Base-by-base conservation (phyloP, 2,113 vertebrate genomes). In the Rhynchopsitta pachyrhyncha region DNA sequence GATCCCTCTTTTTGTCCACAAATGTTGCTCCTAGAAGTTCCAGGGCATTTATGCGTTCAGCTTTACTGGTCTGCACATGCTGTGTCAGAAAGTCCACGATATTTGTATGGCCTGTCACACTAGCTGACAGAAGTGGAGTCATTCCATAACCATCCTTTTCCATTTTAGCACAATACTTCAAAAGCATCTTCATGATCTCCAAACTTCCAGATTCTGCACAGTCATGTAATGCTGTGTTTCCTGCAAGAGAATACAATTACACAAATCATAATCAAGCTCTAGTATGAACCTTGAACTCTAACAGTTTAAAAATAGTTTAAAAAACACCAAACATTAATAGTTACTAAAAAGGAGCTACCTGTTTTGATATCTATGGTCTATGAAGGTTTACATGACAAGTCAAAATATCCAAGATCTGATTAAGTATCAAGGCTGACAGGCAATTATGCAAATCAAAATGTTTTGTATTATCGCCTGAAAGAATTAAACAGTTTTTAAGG, bases 121-220 rank as follows among this genome's bases (percentile, higher is more conserved):
- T 99, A 90, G 99, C 99, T 25, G 99, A 99, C 28, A 99, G 98
- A 92, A 99, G 98, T 0, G 99, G 99, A 13, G 99, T 99, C 99
- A 99, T 99, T 63, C 99, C 98, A 37, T 99, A 99, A 39, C 99
- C 99, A 16, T 99, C 99, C 92, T 98, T 99, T 96, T 99, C 99
- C 99, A 99, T 99, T 82, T 98, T 98, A 59, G 99, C 99, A 62
- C 99, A 98, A n/a, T 98, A 99, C 92, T 99, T 99, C 35, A 99
- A 98, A 87, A 99, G 98, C 99, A 99, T 99, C 96, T 99, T 98
- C 99, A 99, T 99, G 91, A 99, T 99, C 95, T 99, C 99, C 93
- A 99, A 86, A 95, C 99, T 99, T 90, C 99, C 99, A n/a, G 99
- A 99, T 96, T 99, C 99, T 0, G 99, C 99, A 81, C 99, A 99